Evolutionary conservation across 2,888 invertebrate species (phyloP).

Genomic region (Drosophila kambysellisi): DNA sequence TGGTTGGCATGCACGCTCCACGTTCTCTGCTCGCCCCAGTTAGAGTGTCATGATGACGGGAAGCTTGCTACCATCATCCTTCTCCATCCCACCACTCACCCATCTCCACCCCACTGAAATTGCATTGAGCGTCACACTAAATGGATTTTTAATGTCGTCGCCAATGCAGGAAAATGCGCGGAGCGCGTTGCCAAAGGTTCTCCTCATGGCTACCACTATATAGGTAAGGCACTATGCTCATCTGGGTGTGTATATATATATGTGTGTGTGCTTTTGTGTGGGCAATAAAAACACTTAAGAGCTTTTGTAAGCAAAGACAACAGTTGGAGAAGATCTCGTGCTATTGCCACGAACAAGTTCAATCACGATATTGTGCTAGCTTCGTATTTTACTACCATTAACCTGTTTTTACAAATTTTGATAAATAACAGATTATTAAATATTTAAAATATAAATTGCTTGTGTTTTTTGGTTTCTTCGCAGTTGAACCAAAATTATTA

Average conservation of each 20-base stretch:
- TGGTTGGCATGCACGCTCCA: conserved; percentile 27
- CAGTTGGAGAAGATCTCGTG: conserved; percentile 40
- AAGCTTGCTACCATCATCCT: conserved; percentile 17
- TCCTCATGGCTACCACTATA: conserved; percentile 47
- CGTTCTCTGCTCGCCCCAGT: conserved; percentile 33
- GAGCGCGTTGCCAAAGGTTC: conserved; percentile 62
- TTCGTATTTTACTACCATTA: not conserved
- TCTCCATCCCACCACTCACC: not conserved
- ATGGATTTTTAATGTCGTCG: conserved; percentile 82
- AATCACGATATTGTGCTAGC: not conserved
- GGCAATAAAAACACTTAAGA: conserved; percentile 75
- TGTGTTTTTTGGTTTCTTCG: not conserved
- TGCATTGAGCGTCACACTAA: conserved; percentile 74
- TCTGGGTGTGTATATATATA: conserved; percentile 17
- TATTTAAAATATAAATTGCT: not conserved
- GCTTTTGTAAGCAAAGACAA: conserved; percentile 33
- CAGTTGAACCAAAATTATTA: not conserved
- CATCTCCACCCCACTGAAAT: conserved; percentile 15
- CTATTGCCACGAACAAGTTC: not conserved
- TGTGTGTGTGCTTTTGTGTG: conserved; percentile 15
- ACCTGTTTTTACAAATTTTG: not conserved
- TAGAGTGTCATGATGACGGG: conserved; percentile 42
- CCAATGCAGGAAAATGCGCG: conserved; percentile 68
- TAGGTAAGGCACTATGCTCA: conserved; percentile 19
- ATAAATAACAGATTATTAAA: not conserved